Base-by-base conservation (phyloP, 2,797 vertebrate species). In the Sebastes umbrosus region DNA sequence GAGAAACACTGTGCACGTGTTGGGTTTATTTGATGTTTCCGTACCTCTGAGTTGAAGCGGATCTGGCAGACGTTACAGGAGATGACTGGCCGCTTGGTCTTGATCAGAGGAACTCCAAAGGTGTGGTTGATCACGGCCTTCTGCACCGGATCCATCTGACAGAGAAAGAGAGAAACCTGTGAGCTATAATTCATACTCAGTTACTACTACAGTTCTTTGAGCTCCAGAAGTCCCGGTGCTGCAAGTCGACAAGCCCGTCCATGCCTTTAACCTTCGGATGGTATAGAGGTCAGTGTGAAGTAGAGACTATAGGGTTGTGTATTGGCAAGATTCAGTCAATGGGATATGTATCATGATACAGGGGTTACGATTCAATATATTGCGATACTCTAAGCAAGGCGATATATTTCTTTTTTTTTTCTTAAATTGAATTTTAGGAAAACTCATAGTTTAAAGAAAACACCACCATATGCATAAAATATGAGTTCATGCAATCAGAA, bases 41-140 rank as follows among this genome's bases (percentile, higher is more conserved):
- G 55, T 89, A 97, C 97, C 97, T 98, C 97, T 57, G 97, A 98
- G 94, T 98, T 98, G 95, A 98, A 98, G 80, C 97, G 96, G 87
- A 98, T 98, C 95, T 98, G 97, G 94, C 97, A 98, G 93, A 98
- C 96, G 8, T 97, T 98, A 90, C 97, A 98, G 92, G 97, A 97
- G 93, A 98, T 98, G 89, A 98, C 90, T 8, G 97, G 97, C 55
- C 97, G 88, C 92, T 97, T 98, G 84, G 96, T 97, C 93, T 97
- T 97, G 83, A 97, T 87, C 86, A 97, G 88, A 64, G 97, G 96
- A 75, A 97, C 95, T 77, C 97, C 97, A 75, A 98, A 97, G 67
- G 96, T 97, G 92, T 97, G 97, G 93, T 96, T 97, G 79, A 98
- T 96, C 90, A 97, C 96, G 5, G 97, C 97, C 93, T 98, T 98